Percentiles rank a stretch among this genome's conserved stretches.
Conservation (phyloP, 2,113 vertebrate genomes). For the Mugil cephalus region DNA sequence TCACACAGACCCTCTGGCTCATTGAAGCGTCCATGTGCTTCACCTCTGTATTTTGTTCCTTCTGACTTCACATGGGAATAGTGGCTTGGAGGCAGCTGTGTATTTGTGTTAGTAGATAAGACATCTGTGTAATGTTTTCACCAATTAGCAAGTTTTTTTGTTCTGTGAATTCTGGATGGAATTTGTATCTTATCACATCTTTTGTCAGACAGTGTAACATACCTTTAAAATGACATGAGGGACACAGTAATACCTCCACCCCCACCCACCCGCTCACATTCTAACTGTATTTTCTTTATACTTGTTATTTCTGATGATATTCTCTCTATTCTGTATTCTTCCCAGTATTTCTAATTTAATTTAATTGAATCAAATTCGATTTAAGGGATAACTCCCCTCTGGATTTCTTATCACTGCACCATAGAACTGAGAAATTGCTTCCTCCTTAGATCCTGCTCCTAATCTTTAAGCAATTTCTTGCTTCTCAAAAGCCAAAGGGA, state of each 20-base stretch:
- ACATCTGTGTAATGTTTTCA: slow-evolving; percentile 25
- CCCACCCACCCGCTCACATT: not conserved
- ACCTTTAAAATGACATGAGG: not conserved
- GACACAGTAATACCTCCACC: slow-evolving; percentile 2
- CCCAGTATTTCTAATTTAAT: slow-evolving; percentile 40
- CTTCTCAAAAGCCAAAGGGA: slow-evolving; percentile 24
- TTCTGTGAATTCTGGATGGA: not conserved
- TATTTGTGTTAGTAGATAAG: slow-evolving; percentile 1
- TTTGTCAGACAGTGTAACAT: not conserved
- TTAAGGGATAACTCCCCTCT: slow-evolving; percentile 39
- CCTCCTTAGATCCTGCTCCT: slow-evolving; percentile 26
- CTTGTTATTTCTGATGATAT: slow-evolving; percentile 10
- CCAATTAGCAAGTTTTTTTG: slow-evolving; percentile 4
- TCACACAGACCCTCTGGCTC: slow-evolving; percentile 26
- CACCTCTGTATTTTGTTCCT: slow-evolving; percentile 47
- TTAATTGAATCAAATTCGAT: slow-evolving; percentile 56
- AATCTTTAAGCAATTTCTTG: slow-evolving; percentile 65
- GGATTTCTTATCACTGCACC: slow-evolving; percentile 53
- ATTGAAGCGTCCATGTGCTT: slow-evolving; percentile 21
- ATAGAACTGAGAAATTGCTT: slow-evolving; percentile 60
- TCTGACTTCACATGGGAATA: slow-evolving; percentile 42
- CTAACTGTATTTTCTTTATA: not conserved
- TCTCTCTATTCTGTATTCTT: slow-evolving; percentile 29
- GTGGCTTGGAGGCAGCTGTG: slow-evolving; percentile 12
- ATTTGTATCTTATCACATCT: slow-evolving; percentile 3